Evolutionary conservation across 2,888 invertebrate genomes (phyloP), one percentile per base, ranked within the genome.

Genomic region (Dolichomitus sp.): DNA sequence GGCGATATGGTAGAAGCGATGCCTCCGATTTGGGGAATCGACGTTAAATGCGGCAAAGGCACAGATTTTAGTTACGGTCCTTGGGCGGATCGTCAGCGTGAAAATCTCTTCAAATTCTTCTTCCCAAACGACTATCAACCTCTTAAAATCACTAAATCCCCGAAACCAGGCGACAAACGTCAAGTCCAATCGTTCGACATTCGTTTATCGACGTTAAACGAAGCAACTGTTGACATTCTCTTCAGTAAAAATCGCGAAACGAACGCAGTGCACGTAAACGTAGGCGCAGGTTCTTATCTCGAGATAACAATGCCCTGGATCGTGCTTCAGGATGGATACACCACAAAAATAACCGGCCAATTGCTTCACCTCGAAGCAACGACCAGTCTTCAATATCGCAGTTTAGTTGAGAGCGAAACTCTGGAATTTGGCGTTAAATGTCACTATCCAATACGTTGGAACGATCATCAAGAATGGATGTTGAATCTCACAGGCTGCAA

Each of bases 51-150:
- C 92, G 98, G 98, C 0, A 99, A 98, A 94, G 99, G 96, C 0
- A 98, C 98, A 2, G 98, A 99, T 91, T 98, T 99, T 89, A 99
- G 99, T 93, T 99, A 99, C 92, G 99, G 99, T 0, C 99, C 99
- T 0, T 99, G 99, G 99, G 99, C 99, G 3, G 99, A 99, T 93
- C 95, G 99, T 69, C 99, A 99, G 93, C 96, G 99, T 85, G 99
- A 99, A 92, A 97, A 98, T 94, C 95, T 99, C 42, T 99, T 98
- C 94, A 98, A 97, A 94, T 99, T 99, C 94, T 99, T 99, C 94
- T 99, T 98, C 92, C 99, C 99, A 7, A 96, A 97, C 85, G 97
- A 98, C 92, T 98, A 97, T 94, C 96, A 97, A 90, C 96, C 96
- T 80, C 95, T 98, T 92, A 96, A 96, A 93, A 95, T 97, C 0